These are phyloP conservation scores for Drosophila anomalata DNA, from an alignment of 2,888 invertebrate species.

Conservation along the genomic window DNA sequence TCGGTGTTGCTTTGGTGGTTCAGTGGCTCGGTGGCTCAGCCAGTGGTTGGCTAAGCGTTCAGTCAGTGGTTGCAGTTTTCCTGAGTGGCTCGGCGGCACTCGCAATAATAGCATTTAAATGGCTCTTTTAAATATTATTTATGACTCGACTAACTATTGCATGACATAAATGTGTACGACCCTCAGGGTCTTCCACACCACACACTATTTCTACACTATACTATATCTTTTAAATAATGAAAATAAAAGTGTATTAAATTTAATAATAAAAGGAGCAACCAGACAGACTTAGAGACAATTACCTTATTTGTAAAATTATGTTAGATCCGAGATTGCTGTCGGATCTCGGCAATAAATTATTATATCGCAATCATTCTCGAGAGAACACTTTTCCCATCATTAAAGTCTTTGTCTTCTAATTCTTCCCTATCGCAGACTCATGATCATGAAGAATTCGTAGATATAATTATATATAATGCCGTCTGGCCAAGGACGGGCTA, in stretches of 20 bases:
- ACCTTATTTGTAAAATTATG: constrained; percentile 34
- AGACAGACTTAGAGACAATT: constrained; percentile 17
- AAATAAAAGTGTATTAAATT: neutral
- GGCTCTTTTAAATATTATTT: constrained; percentile 74
- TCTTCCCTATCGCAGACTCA: constrained; percentile 31
- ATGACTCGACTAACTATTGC: constrained; percentile 59
- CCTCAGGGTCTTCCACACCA: constrained; percentile 24
- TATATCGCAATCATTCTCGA: constrained; percentile 55
- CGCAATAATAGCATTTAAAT: constrained; percentile 68
- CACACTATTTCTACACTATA: no score
- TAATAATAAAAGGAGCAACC: neutral
- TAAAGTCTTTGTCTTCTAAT: constrained; percentile 41
- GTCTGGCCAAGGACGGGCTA: constrained; percentile 71
- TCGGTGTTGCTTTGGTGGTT: constrained; percentile 6
- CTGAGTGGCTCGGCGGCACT: neutral
- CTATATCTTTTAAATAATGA: neutral
- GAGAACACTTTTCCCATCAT: constrained; percentile 60
- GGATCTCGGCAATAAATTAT: constrained; percentile 53
- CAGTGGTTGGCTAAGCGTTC: constrained; percentile 19
- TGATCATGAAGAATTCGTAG: constrained; percentile 54
- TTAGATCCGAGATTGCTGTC: constrained; percentile 23
- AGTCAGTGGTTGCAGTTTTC: constrained; percentile 4
- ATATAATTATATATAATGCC: constrained; percentile 75
- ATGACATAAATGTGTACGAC: constrained; percentile 56
- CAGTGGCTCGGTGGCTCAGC: constrained; percentile 5